Percentiles rank a stretch among this genome's conserved stretches.
Evolutionary conservation across 2,113 vertebrate genomes (phyloP).

Genomic region (Neofelis nebulosa): DNA sequence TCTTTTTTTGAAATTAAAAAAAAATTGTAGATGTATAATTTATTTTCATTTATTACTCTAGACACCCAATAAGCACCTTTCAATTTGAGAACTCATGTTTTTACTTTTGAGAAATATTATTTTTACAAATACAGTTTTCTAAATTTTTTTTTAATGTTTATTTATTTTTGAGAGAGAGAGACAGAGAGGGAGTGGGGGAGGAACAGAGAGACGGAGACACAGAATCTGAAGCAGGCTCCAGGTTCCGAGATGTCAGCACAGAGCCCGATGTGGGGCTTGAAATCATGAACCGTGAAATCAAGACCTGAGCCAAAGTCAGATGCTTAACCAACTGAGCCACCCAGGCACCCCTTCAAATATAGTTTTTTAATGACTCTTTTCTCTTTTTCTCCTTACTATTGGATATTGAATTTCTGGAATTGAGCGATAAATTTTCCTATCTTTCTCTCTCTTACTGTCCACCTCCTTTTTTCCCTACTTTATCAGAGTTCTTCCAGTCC

Average conservation of each 20-base stretch:
- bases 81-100: neutral
- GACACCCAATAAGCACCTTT: neutral
- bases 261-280: too few relatives aligned
- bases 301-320: too few relatives aligned
- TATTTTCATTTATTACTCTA: neutral
- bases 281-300: too few relatives aligned
- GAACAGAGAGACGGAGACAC: too few relatives aligned
- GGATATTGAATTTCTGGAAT: neutral
- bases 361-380: neutral
- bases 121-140: neutral
- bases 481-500: constrained; percentile 18
- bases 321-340: too few relatives aligned
- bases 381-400: neutral
- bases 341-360: neutral
- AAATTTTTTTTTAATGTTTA: neutral
- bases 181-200: too few relatives aligned
- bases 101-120: neutral
- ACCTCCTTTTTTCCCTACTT: neutral
- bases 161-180: too few relatives aligned
- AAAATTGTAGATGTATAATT: neutral
- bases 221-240: too few relatives aligned
- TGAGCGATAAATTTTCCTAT: constrained; percentile 24
- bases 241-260: too few relatives aligned
- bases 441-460: neutral
- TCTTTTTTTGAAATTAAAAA: neutral